A percentile compares a stretch with the other conserved stretches of the same genome.
phyloP scores from a whole-genome alignment of 1,140 invertebrate genomes.

The Globodera ellingtonae region DNA sequence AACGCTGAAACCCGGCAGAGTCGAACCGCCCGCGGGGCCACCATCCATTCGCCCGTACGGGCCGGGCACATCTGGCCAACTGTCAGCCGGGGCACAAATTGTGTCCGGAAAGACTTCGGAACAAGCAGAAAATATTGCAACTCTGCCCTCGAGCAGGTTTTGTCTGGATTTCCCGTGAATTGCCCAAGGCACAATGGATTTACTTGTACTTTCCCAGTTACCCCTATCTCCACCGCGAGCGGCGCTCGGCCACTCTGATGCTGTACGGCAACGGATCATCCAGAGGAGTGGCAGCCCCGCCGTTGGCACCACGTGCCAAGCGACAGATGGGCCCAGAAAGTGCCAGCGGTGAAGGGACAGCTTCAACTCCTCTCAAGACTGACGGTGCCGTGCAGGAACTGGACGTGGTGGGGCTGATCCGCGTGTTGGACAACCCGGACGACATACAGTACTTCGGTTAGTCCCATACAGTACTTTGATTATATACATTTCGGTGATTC shows the following conservation, averaged over 20 bases:
- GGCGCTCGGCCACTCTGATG: not conserved
- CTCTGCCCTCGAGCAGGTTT: not conserved
- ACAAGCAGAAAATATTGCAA: not conserved
- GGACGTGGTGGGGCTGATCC: constrained; percentile 61
- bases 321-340: not conserved
- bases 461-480: not conserved
- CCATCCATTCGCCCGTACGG: constrained; percentile 42
- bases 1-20: constrained; percentile 16
- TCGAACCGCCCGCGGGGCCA: constrained; percentile 23
- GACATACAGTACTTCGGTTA: constrained; percentile 52
- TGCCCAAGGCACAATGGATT: too few species aligned
- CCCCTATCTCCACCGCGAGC: not conserved
- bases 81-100: constrained; percentile 22
- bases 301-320: not conserved
- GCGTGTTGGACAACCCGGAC: constrained; percentile 59
- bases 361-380: not conserved
- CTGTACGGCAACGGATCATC: not conserved
- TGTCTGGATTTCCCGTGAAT: not conserved
- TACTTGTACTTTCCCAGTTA: not conserved
- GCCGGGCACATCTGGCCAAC: constrained; percentile 12
- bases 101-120: constrained; percentile 33
- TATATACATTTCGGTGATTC: not conserved
- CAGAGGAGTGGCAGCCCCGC: not conserved
- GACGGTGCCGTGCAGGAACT: constrained; percentile 43
- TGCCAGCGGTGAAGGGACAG: not conserved